phyloP scores from a whole-genome alignment of 2,888 invertebrate species.

The Liopterus haemorrhoidalis region DNA sequence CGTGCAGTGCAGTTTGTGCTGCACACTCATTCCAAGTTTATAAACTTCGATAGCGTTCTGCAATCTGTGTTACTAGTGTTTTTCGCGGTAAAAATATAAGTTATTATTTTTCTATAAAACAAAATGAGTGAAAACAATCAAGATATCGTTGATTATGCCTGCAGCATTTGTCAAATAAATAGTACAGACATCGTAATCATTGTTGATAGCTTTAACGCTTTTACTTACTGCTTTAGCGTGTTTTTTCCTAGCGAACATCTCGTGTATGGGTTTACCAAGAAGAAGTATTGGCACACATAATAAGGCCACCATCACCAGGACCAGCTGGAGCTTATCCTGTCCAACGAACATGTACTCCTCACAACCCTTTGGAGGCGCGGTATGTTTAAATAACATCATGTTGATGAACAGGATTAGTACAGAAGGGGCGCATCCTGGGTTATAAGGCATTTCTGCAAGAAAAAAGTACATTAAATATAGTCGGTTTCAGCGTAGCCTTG shows the following conservation, averaged over 20 bases:
- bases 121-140: too few species aligned
- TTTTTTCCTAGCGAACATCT: constrained; percentile 44
- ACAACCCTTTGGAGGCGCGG: constrained; percentile 45
- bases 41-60: too few species aligned
- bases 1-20: too few species aligned
- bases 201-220: constrained; percentile 4
- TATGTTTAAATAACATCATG: constrained; percentile 60
- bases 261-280: constrained; percentile 68
- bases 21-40: too few species aligned
- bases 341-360: constrained; percentile 55
- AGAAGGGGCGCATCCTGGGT: constrained; percentile 63
- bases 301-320: constrained; percentile 59
- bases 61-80: constrained; percentile 14
- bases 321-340: constrained; percentile 56
- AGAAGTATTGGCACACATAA: constrained; percentile 73
- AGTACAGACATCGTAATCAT: too few species aligned
- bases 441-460: constrained; percentile 24
- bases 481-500: background rate
- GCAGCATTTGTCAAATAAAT: too few species aligned
- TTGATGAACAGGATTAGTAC: constrained; percentile 72
- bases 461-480: background rate
- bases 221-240: constrained; percentile 37
- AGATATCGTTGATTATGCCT: too few species aligned
- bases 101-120: too few species aligned
- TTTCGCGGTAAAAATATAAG: constrained; percentile 1